Evolutionary conservation across 2,113 vertebrate species (phyloP).

Genomic region (Echinops telfairi): DNA sequence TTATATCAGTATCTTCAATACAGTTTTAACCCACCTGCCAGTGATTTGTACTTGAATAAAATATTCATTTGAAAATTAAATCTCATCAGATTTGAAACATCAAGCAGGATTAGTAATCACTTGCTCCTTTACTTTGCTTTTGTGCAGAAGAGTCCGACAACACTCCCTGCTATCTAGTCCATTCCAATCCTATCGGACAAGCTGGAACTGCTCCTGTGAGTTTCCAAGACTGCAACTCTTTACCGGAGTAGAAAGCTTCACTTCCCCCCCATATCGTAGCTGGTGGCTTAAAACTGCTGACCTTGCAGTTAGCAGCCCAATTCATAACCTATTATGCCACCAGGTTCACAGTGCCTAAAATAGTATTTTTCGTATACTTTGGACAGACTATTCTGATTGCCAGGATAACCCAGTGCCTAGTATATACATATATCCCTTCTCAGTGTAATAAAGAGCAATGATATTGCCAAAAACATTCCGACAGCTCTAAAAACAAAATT

Average conservation of each 20-base stretch:
- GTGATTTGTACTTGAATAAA: constrained; percentile 51
- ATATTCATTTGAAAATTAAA: too few relatives aligned
- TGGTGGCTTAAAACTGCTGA: too few relatives aligned
- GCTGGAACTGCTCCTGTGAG: too few relatives aligned
- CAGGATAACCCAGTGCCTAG: constrained; percentile 24
- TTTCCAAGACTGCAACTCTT: too few relatives aligned
- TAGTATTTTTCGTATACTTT: constrained; percentile 36
- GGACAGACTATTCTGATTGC: constrained; percentile 25
- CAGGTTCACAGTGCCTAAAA: constrained; percentile 19
- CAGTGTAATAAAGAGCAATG: constrained; percentile 13
- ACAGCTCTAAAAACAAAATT: constrained; percentile 55
- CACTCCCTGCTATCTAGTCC: too few relatives aligned
- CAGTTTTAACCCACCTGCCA: constrained; percentile 48
- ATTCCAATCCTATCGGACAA: too few relatives aligned
- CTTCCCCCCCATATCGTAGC: too few relatives aligned
- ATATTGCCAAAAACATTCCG: neutral
- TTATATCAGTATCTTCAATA: constrained; percentile 50
- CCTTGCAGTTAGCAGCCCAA: too few relatives aligned
- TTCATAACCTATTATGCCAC: too few relatives aligned
- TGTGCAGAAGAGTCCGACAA: neutral
- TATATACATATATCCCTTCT: neutral
- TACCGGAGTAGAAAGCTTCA: too few relatives aligned
- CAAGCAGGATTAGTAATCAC: constrained; percentile 19
- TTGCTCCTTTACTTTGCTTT: constrained; percentile 49
- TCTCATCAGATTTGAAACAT: constrained; percentile 50